Percentiles rank a stretch among this genome's conserved stretches.
phyloP scores from a whole-genome alignment of 2,113 vertebrate species.

The Isurus oxyrinchus region DNA sequence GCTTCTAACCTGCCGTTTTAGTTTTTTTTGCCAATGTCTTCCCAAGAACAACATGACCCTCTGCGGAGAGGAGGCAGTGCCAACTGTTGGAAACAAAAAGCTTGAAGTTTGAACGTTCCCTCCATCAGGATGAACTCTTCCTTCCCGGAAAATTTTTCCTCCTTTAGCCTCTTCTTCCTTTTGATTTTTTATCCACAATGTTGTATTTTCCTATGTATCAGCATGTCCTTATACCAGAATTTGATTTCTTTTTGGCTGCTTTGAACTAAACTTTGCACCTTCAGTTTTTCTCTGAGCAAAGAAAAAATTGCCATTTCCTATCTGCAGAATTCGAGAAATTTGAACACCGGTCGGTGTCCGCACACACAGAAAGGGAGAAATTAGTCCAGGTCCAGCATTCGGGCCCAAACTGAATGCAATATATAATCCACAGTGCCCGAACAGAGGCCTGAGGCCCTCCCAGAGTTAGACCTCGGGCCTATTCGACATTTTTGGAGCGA shows the following conservation, averaged over 20 bases:
- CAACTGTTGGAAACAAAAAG: neutral
- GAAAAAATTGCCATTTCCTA: neutral
- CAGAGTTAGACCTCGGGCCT: neutral
- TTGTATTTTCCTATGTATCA: neutral
- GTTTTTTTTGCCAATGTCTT: neutral
- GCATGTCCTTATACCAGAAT: neutral
- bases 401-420: neutral
- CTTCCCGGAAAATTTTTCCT: neutral
- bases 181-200: neutral
- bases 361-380: neutral
- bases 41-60: conserved; percentile 17
- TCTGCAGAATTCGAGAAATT: neutral
- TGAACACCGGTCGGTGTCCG: neutral
- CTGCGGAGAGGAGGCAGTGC: neutral
- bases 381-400: neutral
- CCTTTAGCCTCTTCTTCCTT: neutral
- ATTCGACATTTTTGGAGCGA: neutral
- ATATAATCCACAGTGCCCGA: neutral
- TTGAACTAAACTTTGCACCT: neutral
- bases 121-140: too few species aligned
- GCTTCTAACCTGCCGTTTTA: neutral
- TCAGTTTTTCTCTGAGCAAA: neutral
- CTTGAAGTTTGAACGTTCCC: neutral
- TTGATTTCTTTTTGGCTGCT: neutral
- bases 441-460: neutral